Percentiles rank a stretch among this genome's conserved stretches.
Conservation (phyloP, 2,113 vertebrate species). For the Piprites chloris region DNA sequence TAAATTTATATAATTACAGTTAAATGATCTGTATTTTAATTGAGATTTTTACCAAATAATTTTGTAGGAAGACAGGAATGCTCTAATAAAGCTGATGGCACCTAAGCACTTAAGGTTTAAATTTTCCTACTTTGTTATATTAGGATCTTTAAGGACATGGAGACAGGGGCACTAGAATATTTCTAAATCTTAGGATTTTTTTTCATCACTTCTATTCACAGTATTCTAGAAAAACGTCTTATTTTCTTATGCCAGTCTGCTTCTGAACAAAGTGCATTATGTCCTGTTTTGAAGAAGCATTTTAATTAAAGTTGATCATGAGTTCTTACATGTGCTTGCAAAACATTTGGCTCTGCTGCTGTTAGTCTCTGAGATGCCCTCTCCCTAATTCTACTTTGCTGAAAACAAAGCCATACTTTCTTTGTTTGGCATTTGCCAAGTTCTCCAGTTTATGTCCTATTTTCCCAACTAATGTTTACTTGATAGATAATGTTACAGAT, state of each 20-base stretch:
- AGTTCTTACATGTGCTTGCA: neutral
- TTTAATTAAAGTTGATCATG: neutral
- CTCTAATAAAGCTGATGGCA: neutral
- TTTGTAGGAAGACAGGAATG: neutral
- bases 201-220: neutral
- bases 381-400: neutral
- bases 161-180: neutral
- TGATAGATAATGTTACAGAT: neutral
- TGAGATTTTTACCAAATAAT: slow-evolving; percentile 16
- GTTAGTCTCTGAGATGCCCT: neutral
- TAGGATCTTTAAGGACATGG: neutral
- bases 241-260: neutral
- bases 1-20: slow-evolving; percentile 37
- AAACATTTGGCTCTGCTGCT: neutral
- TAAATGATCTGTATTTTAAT: slow-evolving; percentile 42
- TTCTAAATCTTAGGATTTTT: neutral
- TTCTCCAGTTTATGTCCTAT: neutral
- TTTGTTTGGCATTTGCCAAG: neutral
- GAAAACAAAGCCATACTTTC: neutral
- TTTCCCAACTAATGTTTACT: neutral
- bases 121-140: neutral
- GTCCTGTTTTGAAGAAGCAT: neutral
- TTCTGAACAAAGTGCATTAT: neutral
- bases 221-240: neutral
- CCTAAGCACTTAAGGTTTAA: neutral